Conservation (phyloP, 2,113 vertebrate genomes). For the Macaca fascicularis region T2T-MFA8v1.1 NC_088378.1:27904001-27904500, state of each 20-base stretch:
- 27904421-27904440: conserved; percentile 64
- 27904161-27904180: neutral
- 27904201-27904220: conserved; percentile 36
- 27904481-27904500: conserved; percentile 44
- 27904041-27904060: neutral
- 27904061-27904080: neutral
- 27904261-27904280: conserved; percentile 52
- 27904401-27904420: conserved; percentile 64
- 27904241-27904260: conserved; percentile 51
- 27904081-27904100: neutral
- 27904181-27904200: conserved; percentile 35
- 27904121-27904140: conserved; percentile 44
- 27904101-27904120: neutral
- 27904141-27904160: conserved; percentile 15
- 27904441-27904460: conserved; percentile 37
- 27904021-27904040: neutral
- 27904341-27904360: conserved; percentile 62
- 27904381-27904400: conserved; percentile 70
- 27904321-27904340: conserved; percentile 64
- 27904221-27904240: conserved; percentile 42
- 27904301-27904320: conserved; percentile 61
- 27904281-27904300: conserved; percentile 64
- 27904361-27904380: conserved; percentile 59
- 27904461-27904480: neutral
- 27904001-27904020: neutral